phyloP scores from a whole-genome alignment of 2,797 vertebrate species.

The Sebastes alutus region DNA sequence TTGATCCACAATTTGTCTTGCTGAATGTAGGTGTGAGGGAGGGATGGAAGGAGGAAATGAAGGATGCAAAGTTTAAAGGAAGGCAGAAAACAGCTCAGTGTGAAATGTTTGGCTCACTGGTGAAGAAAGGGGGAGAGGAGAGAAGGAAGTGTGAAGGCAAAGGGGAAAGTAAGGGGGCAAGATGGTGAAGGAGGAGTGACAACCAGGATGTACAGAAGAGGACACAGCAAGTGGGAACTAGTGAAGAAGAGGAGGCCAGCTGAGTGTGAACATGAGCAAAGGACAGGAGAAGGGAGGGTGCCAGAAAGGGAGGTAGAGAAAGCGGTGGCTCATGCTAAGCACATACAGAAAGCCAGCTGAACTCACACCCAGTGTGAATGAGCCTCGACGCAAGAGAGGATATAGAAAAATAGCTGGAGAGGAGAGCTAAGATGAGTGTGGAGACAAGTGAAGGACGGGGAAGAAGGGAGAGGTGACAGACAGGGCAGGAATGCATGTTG shows the following conservation, averaged over 20 bases:
- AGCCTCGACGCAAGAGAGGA: conserved; percentile 3
- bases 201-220: conserved; percentile 20
- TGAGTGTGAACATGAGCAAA: conserved; percentile 36
- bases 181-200: background rate
- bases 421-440: conserved; percentile 4
- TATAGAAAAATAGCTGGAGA: conserved; percentile 9
- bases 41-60: conserved; percentile 6
- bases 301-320: background rate
- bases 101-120: conserved; percentile 25
- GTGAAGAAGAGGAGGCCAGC: conserved; percentile 27
- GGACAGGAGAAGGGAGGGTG: background rate
- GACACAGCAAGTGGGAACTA: conserved; percentile 39
- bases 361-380: conserved; percentile 16
- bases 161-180: background rate
- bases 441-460: conserved; percentile 12
- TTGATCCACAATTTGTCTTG: conserved; percentile 38
- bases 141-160: conserved; percentile 1
- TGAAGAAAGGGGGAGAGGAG: conserved; percentile 12
- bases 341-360: conserved; percentile 19
- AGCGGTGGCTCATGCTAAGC: conserved; percentile 21
- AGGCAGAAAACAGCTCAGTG: conserved; percentile 20
- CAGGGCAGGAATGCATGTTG: conserved; percentile 2
- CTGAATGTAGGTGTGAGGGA: background rate
- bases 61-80: conserved; percentile 8
- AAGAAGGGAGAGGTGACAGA: conserved; percentile 11